Evolutionary conservation across 2,113 vertebrate genomes (phyloP).

Genomic region (Elgaria multicarinata): DNA sequence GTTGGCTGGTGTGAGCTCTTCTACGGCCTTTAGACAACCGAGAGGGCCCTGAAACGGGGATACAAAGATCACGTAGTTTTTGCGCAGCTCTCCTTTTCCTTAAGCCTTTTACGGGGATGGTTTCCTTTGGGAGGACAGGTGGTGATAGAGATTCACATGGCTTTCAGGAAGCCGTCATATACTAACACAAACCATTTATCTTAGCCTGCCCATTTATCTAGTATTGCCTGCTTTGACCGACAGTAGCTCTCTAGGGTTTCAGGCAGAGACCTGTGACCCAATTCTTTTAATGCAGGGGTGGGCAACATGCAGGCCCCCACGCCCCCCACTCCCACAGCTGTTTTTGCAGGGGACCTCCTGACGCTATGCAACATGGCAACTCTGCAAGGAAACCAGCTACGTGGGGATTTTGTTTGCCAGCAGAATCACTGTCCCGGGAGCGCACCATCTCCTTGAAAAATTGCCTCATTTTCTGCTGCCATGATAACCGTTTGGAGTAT

Average conservation of each 20-base stretch:
- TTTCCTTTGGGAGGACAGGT: neutral
- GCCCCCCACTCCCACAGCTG: neutral
- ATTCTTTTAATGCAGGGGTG: too few species aligned
- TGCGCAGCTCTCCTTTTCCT: neutral
- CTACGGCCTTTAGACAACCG: neutral
- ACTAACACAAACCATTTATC: too few species aligned
- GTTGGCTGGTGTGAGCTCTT: slow-evolving; percentile 42
- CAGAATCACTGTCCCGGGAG: too few species aligned
- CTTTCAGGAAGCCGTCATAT: neutral
- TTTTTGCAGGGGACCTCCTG: too few species aligned
- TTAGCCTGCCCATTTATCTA: too few species aligned
- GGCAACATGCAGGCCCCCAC: too few species aligned
- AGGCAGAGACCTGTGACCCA: neutral
- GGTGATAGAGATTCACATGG: neutral
- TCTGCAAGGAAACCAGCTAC: too few species aligned
- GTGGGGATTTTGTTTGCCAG: too few species aligned
- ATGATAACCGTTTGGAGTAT: too few species aligned
- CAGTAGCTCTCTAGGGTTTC: neutral
- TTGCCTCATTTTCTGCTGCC: too few species aligned
- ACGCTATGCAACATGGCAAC: too few species aligned
- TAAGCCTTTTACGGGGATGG: neutral
- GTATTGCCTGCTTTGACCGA: neutral
- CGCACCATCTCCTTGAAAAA: too few species aligned
- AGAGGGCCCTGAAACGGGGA: neutral
- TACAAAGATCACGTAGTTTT: neutral